Evolutionary conservation across 1,140 invertebrate genomes (phyloP), one percentile per base, ranked within the genome.

Genomic region (Brachionus angularis): DNA sequence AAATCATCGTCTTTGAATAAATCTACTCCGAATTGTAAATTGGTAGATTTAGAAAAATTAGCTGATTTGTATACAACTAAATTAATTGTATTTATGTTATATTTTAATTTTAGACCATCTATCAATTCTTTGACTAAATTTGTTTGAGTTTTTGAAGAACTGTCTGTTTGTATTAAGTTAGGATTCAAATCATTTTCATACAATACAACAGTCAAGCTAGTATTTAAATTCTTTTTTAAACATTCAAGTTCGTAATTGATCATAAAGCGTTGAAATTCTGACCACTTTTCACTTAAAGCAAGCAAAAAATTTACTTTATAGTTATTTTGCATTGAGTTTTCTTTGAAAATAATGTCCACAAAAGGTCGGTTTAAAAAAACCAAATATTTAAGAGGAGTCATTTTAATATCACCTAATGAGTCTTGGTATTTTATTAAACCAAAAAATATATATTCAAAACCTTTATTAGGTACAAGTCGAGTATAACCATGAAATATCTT

Each of bases 401-500:
- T 95, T 86, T 95, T 90, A 81, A 93, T 94, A 72, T 88, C 86
- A 3, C 93, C 93, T 46, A 91, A 83, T 80, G 95, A 96, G 78
- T 95, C 91, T 74, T 90, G 88, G 81, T 96, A 98, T 42, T 91
- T 88, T 8, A 98, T 82, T 46, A 96, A 83, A 73, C 98, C 82
- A 81, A 98, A 95, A 23, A 98, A 82, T 75, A 98, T 89, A 73
- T 92, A 89, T 80, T 97, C 92, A 12, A 88, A 88, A 0, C 94
- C 94, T 77, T 90, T 87, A n/a, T 89, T 75, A 0, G 92, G 89
- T 77, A 93, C 78, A 53, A 93, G 81, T 36, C 91, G 82, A 52
- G 87, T 86, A 81, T 98, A 98, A 0, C 91, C 94, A 80, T 98
- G 98, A 25, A 96, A 85, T 44, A 96, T 86, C 76, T 94, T 90